phyloP scores from a whole-genome alignment of 2,888 invertebrate genomes.

The Trichopria drosophilae region DNA sequence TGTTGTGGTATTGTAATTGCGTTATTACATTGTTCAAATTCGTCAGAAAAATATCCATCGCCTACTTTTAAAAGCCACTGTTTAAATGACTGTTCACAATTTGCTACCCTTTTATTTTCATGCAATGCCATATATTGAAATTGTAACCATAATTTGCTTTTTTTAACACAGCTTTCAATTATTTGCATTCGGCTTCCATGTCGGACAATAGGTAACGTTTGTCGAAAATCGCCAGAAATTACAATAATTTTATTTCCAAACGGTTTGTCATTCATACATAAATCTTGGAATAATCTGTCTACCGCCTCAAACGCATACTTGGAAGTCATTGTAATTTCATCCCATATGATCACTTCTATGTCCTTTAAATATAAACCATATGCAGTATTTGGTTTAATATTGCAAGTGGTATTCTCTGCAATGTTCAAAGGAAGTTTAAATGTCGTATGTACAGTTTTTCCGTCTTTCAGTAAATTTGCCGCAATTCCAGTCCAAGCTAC shows the following conservation, averaged over 20 bases:
- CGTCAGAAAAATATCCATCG: not conserved
- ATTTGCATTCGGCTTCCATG: no score
- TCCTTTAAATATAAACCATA: slow-evolving; percentile 12
- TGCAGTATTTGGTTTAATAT: slow-evolving; percentile 11
- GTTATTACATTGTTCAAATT: not conserved
- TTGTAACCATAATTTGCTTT: no score
- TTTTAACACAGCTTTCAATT: no score
- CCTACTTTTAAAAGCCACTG: slow-evolving; percentile 3
- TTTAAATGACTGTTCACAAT: slow-evolving; percentile 3
- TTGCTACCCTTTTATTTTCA: not conserved
- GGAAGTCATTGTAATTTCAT: slow-evolving; percentile 26
- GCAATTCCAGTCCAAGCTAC: slow-evolving; percentile 14
- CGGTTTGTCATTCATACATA: slow-evolving; percentile 1
- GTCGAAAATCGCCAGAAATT: slow-evolving; percentile 16
- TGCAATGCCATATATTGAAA: not conserved
- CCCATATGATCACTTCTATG: slow-evolving; percentile 24
- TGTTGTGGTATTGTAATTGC: not conserved
- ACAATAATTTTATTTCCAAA: slow-evolving; percentile 26
- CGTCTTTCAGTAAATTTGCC: slow-evolving; percentile 2
- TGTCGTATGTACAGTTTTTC: slow-evolving; percentile 2
- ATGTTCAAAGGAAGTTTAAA: slow-evolving; percentile 14
- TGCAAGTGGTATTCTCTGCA: slow-evolving; percentile 14
- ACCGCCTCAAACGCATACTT: no score
- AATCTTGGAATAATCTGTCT: no score
- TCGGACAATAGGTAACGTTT: no score